Conservation (phyloP, 2,888 invertebrate genomes). For the Thereva unica region DNA sequence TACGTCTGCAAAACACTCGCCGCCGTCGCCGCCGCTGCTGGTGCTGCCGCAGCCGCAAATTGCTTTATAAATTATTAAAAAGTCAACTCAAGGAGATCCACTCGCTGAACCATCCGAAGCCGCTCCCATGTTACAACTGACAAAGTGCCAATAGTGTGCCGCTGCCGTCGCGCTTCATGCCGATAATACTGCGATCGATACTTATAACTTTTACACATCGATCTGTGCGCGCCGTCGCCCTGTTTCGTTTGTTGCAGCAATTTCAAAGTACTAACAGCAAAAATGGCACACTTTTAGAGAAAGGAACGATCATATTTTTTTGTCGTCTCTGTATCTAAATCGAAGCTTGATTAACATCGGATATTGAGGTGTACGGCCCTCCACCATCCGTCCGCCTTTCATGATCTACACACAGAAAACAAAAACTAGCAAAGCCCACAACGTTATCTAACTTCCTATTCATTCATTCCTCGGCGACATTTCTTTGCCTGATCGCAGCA, state of each 20-base stretch:
- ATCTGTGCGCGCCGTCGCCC: neutral
- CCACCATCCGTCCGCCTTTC: conserved; percentile 12
- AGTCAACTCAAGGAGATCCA: conserved; percentile 31
- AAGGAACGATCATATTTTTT: no score
- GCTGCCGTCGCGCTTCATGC: conserved; percentile 11
- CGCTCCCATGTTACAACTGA: conserved; percentile 27
- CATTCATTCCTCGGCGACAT: conserved; percentile 25
- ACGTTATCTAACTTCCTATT: conserved; percentile 36
- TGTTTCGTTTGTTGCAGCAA: no score
- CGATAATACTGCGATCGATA: conserved; percentile 3
- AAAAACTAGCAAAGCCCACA: conserved; percentile 14
- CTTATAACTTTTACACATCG: conserved; percentile 17
- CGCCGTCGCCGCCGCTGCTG: neutral
- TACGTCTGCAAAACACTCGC: conserved; percentile 9
- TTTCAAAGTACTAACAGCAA: no score
- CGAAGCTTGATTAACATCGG: neutral
- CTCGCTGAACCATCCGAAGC: conserved; percentile 19
- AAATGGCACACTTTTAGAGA: no score
- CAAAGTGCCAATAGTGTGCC: no score
- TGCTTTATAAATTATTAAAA: conserved; percentile 18
- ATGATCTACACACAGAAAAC: neutral
- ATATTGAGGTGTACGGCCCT: conserved; percentile 15
- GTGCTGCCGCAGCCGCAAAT: no score
- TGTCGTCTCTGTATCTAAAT: no score
- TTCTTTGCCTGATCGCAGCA: conserved; percentile 1